Base-by-base conservation (phyloP, 2,888 invertebrate genomes). In the Pterostichus madidus region DNA sequence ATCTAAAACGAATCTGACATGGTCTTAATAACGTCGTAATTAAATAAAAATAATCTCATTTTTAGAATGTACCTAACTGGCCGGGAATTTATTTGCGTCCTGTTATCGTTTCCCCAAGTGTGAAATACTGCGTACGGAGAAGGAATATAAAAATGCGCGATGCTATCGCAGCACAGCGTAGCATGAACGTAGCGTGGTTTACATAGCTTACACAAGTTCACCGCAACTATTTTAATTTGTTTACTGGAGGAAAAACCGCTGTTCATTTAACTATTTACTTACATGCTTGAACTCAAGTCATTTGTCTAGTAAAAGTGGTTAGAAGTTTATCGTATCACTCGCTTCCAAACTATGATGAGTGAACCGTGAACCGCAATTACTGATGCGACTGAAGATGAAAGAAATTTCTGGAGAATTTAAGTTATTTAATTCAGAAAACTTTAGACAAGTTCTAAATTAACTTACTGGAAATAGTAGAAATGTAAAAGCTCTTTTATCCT, bases 241-340 rank as follows among this genome's bases (percentile, higher is more conserved):
- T 59, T 59, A 59, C 59, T 59, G 59, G 0, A 59, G 59, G 59
- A 59, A 59, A 59, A 59, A 59, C 59, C 59, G 59, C 59, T 59
- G 59, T 59, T 59, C 59, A 59, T 59, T 59, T 59, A 59, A 59
- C 59, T 59, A 59, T 59, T 59, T 59, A 59, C 59, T 59, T 59
- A 59, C 59, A 59, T 59, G 31, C 59, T 59, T 13, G 31, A 59
- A 59, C 59, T 31, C 59, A 31, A 59, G 59, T 59, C 59, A 59
- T 59, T 59, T 59, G 59, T 59, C 59, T 59, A 59, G 59, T 59
- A 59, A 59, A 59, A 59, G 59, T 59, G 59, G 59, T 59, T 59
- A 59, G 59, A 59, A 59, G 59, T 59, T 59, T 59, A 59, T 59
- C 59, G 59, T 59, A 59, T 59, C 59, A 49, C 49, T 49, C 59